A percentile compares a stretch with the other conserved stretches of the same genome.
Conservation (phyloP, 2,888 invertebrate species). For the Sinotaia quadrata region DNA sequence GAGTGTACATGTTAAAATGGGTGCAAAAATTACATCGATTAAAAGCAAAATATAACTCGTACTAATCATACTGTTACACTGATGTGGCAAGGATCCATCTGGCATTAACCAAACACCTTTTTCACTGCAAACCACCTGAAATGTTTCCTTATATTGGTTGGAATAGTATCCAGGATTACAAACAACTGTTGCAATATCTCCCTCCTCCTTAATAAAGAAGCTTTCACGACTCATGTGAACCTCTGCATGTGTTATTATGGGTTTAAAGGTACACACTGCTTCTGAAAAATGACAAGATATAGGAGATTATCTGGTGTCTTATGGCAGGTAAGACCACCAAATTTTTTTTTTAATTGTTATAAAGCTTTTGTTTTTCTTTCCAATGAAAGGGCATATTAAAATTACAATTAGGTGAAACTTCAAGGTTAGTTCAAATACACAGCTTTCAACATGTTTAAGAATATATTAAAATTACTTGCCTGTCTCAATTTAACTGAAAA, state of each 20-base stretch:
- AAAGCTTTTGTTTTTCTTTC: too few relatives aligned
- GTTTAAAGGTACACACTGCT: constrained; percentile 7
- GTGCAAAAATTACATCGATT: too few relatives aligned
- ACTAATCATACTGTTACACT: constrained; percentile 39
- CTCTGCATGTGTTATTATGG: constrained; percentile 23
- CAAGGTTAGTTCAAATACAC: too few relatives aligned
- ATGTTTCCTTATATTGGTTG: constrained; percentile 21
- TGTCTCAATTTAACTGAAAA: too few relatives aligned
- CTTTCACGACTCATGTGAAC: constrained; percentile 23
- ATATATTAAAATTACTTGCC: too few relatives aligned
- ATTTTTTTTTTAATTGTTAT: background rate
- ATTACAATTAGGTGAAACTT: too few relatives aligned
- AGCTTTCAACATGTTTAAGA: too few relatives aligned
- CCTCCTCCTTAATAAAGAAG: constrained; percentile 27
- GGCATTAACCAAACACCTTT: constrained; percentile 36
- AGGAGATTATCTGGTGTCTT: background rate
- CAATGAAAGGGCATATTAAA: too few relatives aligned
- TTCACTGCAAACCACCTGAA: constrained; percentile 34
- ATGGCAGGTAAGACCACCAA: background rate
- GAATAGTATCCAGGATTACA: constrained; percentile 43
- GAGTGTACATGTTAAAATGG: too few relatives aligned
- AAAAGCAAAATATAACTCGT: too few relatives aligned
- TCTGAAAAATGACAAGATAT: constrained; percentile 1
- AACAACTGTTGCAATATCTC: constrained; percentile 40
- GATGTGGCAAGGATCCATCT: constrained; percentile 31